These are phyloP conservation scores for Drosophila anomelani DNA, from an alignment of 2,888 invertebrate species.

Conservation along the genomic window DNA sequence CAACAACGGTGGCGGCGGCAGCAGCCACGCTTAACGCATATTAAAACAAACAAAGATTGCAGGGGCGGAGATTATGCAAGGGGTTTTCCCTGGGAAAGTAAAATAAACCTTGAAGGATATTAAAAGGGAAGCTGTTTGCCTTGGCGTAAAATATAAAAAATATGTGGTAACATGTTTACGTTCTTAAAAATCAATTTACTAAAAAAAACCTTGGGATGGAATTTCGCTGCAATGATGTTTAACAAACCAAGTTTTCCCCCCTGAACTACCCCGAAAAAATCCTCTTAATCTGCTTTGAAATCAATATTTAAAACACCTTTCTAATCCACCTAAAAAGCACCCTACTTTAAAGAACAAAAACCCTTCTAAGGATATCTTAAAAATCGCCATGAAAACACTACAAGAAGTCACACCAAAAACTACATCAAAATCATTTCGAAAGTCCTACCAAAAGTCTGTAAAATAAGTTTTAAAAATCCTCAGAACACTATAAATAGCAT, in stretches of 20 bases:
- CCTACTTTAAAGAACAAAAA: too few species aligned
- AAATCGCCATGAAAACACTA: neutral
- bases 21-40: conserved; percentile 74
- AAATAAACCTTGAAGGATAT: neutral
- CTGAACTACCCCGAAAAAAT: too few species aligned
- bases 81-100: neutral
- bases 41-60: conserved; percentile 58
- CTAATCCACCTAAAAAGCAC: too few species aligned
- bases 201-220: neutral
- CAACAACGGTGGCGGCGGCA: conserved; percentile 46
- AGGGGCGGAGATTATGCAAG: neutral
- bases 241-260: neutral
- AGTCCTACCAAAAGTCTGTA: too few species aligned
- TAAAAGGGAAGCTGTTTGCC: neutral
- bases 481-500: neutral
- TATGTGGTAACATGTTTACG: neutral
- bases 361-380: too few species aligned
- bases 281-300: too few species aligned
- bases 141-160: neutral
- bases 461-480: too few species aligned
- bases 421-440: neutral
- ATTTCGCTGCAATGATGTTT: neutral
- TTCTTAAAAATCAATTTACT: neutral
- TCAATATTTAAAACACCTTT: too few species aligned
- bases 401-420: neutral